Evolutionary conservation across 2,888 invertebrate species (phyloP).

Genomic region (Holacanthella duospinosa): DNA sequence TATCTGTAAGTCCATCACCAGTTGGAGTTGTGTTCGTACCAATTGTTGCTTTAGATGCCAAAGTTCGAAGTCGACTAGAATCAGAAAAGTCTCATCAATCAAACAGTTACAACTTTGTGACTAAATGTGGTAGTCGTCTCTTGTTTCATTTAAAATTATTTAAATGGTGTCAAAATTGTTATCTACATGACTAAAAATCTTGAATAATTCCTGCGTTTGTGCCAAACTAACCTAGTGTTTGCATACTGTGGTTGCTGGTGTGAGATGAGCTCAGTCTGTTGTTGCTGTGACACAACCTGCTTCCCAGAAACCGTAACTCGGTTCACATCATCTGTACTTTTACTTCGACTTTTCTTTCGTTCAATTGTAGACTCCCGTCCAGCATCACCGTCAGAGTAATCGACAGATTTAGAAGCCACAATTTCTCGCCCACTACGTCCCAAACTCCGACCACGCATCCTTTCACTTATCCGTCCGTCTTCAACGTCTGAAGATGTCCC

Average conservation of each 20-base stretch:
- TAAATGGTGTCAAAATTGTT: too few species aligned
- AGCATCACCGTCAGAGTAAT: constrained; percentile 48
- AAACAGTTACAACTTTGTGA: too few species aligned
- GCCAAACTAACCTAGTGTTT: background rate
- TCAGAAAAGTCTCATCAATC: too few species aligned
- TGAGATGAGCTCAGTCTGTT: constrained; percentile 10
- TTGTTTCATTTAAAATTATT: too few species aligned
- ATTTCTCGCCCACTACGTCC: constrained; percentile 36
- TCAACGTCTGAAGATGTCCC: constrained; percentile 27
- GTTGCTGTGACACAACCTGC: constrained; percentile 5
- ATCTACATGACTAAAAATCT: too few species aligned
- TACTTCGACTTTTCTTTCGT: constrained; percentile 47
- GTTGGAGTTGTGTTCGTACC: constrained; percentile 38
- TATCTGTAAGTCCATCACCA: constrained; percentile 50
- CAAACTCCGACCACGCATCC: constrained; percentile 27
- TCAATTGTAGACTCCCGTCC: constrained; percentile 31
- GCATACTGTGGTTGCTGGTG: constrained; percentile 6
- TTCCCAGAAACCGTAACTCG: constrained; percentile 36
- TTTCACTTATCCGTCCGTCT: constrained; percentile 9
- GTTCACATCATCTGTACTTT: constrained; percentile 79
- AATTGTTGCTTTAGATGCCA: constrained; percentile 37
- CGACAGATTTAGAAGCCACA: constrained; percentile 46
- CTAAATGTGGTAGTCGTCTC: too few species aligned
- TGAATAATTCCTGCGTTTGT: too few species aligned
- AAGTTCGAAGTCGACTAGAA: constrained; percentile 33